phyloP scores from a whole-genome alignment of 2,113 vertebrate genomes.

The Boleophthalmus pectinirostris region DNA sequence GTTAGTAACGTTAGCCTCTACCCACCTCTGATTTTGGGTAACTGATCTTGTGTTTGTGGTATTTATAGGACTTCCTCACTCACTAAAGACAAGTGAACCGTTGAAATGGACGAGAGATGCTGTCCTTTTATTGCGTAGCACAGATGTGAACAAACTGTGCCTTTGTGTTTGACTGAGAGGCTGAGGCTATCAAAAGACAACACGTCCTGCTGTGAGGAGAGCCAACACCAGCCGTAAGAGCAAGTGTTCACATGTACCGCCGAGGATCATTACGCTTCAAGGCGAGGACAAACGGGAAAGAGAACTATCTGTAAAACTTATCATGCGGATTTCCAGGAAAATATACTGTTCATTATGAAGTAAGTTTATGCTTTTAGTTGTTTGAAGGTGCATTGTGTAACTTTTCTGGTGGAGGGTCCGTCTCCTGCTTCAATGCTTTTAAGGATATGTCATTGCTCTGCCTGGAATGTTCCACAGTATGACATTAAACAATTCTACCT shows the following conservation, averaged over 20 bases:
- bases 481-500: too few species aligned
- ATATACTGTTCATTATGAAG: not conserved
- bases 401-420: too few species aligned
- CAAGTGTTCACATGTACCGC: not conserved
- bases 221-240: not conserved
- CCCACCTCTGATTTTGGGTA: too few species aligned
- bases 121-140: not conserved
- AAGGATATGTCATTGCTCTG: too few species aligned
- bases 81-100: conserved; percentile 6
- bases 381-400: too few species aligned
- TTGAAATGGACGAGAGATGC: not conserved
- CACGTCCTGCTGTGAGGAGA: not conserved
- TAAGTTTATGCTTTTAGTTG: not conserved
- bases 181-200: conserved; percentile 4
- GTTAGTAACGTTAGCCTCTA: too few species aligned
- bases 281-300: not conserved
- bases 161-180: conserved; percentile 2
- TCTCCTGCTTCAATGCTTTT: too few species aligned
- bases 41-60: not conserved
- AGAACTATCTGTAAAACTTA: not conserved
- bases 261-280: not conserved
- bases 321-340: not conserved
- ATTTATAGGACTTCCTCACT: conserved; percentile 5
- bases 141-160: conserved; percentile 10
- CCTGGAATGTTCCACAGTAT: too few species aligned